Conservation (phyloP, 2,113 vertebrate species). For the Hemiscyllium ocellatum region DNA sequence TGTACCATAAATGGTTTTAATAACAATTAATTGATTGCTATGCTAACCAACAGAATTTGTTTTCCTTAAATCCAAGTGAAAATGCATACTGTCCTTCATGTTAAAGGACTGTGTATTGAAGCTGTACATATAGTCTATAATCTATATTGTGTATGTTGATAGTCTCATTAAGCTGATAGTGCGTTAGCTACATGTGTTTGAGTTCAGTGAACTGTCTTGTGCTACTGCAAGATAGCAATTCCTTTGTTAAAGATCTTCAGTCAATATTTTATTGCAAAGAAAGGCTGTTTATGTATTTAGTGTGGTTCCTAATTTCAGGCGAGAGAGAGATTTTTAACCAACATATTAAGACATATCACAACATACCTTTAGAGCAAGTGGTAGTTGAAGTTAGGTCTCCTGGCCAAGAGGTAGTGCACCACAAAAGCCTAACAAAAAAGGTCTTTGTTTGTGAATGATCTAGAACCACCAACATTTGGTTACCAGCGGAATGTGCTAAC, state of each 20-base stretch:
- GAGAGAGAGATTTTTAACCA: too few relatives aligned
- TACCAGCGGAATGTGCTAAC: too few relatives aligned
- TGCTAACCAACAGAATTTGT: not conserved
- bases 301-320: too few relatives aligned
- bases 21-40: not conserved
- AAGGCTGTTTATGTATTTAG: not conserved
- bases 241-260: not conserved
- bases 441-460: too few relatives aligned
- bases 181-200: not conserved
- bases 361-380: too few relatives aligned
- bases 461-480: too few relatives aligned
- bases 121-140: not conserved
- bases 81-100: not conserved
- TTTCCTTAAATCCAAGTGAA: not conserved
- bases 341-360: too few relatives aligned
- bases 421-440: too few relatives aligned
- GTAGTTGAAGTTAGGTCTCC: too few relatives aligned
- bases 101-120: not conserved
- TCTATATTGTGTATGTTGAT: not conserved
- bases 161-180: not conserved
- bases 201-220: not conserved
- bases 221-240: not conserved
- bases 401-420: too few relatives aligned
- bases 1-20: not conserved
- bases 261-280: not conserved